Evolutionary conservation across 2,888 invertebrate genomes (phyloP).

Genomic region (Dione vanillae): DNA sequence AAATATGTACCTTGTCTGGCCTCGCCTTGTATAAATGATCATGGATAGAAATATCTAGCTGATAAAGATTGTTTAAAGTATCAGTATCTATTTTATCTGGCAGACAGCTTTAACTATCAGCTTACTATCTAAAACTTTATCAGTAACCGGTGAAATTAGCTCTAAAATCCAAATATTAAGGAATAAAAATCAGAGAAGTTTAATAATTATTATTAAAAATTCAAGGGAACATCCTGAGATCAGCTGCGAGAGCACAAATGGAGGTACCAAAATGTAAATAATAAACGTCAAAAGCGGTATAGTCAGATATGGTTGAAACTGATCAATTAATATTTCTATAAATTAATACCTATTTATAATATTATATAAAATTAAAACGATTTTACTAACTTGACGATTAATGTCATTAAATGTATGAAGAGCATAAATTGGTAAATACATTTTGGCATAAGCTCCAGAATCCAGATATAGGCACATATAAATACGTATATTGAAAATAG

Average conservation of each 20-base stretch:
- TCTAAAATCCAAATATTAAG: neutral
- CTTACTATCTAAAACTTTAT: no score
- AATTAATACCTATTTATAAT: neutral
- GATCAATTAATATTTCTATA: neutral
- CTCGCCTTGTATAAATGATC: no score
- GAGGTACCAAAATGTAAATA: slow-evolving; percentile 24
- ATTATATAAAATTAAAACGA: neutral
- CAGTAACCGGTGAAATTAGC: no score
- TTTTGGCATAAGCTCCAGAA: slow-evolving; percentile 10
- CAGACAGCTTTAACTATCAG: no score
- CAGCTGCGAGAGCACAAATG: slow-evolving; percentile 29
- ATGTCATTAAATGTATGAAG: neutral
- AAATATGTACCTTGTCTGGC: no score
- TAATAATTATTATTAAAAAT: slow-evolving; percentile 2
- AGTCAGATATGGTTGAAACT: neutral
- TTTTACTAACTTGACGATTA: neutral
- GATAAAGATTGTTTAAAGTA: no score
- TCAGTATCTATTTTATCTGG: no score
- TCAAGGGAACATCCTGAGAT: slow-evolving; percentile 34
- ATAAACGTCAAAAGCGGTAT: neutral
- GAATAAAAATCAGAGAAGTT: neutral
- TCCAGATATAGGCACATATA: neutral
- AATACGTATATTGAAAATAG: slow-evolving; percentile 19
- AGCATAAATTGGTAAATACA: slow-evolving; percentile 4
- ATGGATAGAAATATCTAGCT: no score